Conservation (phyloP, 2,113 vertebrate species). For the Electrona antarctica region DNA sequence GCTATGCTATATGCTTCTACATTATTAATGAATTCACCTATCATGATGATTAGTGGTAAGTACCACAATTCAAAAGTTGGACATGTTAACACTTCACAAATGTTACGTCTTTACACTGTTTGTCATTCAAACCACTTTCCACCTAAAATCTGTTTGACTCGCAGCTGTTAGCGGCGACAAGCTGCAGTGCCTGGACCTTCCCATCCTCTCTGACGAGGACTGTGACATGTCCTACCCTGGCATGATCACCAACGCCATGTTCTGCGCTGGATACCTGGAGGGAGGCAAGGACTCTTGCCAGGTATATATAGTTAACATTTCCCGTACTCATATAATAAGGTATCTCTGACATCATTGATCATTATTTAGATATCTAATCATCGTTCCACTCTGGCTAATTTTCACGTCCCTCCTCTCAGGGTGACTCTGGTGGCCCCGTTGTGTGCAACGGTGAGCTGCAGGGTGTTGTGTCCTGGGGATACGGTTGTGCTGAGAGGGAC, state of each 20-base stretch:
- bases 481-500: conserved; percentile 72
- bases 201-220: conserved; percentile 70
- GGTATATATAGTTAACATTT: conserved; percentile 49
- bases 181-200: conserved; percentile 78
- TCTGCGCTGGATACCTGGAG: conserved; percentile 80
- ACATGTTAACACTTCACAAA: no score
- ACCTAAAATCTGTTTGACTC: not conserved
- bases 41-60: no score
- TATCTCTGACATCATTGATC: no score
- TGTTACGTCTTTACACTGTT: not conserved
- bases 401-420: conserved; percentile 56
- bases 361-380: not conserved
- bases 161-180: conserved; percentile 52
- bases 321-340: no score
- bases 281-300: conserved; percentile 84
- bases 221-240: conserved; percentile 75
- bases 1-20: no score
- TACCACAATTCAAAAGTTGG: no score
- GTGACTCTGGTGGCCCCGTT: conserved; percentile 83
- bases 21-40: no score
- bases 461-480: conserved; percentile 82
- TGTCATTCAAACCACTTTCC: no score
- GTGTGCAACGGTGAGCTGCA: conserved; percentile 78
- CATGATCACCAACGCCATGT: conserved; percentile 78
- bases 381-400: not conserved